phyloP scores from a whole-genome alignment of 2,888 invertebrate species.

The Marasmarcha lunaedactyla region DNA sequence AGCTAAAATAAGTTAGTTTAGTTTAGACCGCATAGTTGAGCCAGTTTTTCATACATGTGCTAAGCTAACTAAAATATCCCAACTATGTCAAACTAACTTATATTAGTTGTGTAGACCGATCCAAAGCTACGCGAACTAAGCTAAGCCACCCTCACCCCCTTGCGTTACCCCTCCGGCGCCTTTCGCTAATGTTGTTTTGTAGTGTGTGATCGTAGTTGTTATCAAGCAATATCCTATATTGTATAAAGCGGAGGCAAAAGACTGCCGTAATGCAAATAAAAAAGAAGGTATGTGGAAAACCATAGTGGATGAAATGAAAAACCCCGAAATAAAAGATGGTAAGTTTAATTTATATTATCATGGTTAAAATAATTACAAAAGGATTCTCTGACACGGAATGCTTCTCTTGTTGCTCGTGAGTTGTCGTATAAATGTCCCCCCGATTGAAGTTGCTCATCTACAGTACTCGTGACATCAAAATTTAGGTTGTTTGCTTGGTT shows the following conservation, averaged over 20 bases:
- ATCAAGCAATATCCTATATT: slow-evolving; percentile 6
- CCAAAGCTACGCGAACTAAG: slow-evolving; percentile 8
- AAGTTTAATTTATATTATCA: slow-evolving; percentile 2
- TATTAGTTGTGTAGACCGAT: slow-evolving; percentile 7
- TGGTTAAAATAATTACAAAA: slow-evolving; percentile 6
- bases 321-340: slow-evolving; percentile 4
- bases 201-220: slow-evolving; percentile 1
- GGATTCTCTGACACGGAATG: slow-evolving; percentile 6
- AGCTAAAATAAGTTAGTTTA: too few species aligned
- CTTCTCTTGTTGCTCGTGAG: too few species aligned
- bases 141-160: slow-evolving; percentile 10
- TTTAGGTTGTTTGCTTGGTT: too few species aligned
- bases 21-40: too few species aligned
- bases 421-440: too few species aligned
- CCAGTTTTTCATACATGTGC: too few species aligned
- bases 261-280: slow-evolving; percentile 7
- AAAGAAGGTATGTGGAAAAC: slow-evolving; percentile 7
- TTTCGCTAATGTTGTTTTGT: slow-evolving; percentile 9
- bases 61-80: background rate
- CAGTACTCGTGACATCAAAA: too few species aligned
- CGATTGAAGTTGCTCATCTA: too few species aligned
- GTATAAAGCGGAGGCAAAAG: slow-evolving; percentile 7
- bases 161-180: slow-evolving; percentile 9
- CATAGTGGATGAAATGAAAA: slow-evolving; percentile 8
- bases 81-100: slow-evolving; percentile 10